Percentiles rank a stretch among this genome's conserved stretches.
phyloP scores from a whole-genome alignment of 2,888 invertebrate species.

The Brassicogethes aeneus region DNA sequence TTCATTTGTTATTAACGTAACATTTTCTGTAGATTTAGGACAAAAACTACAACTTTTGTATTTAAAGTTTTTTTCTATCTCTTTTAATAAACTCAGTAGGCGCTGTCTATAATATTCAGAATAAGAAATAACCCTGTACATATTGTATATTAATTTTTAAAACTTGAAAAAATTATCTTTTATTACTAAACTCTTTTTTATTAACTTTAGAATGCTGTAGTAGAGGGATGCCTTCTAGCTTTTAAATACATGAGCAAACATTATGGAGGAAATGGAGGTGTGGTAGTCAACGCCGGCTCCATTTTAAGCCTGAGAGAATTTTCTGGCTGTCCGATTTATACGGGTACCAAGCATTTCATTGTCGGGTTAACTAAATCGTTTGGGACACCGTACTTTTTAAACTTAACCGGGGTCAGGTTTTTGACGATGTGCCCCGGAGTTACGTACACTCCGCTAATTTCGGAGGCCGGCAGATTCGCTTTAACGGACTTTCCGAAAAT shows the following conservation, averaged over 20 bases:
- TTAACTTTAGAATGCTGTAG: slow-evolving; percentile 41
- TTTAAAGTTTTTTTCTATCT: too few relatives aligned
- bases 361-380: slow-evolving; percentile 45
- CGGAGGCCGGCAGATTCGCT: slow-evolving; percentile 26
- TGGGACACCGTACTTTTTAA: slow-evolving; percentile 34
- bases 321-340: slow-evolving; percentile 49
- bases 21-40: too few relatives aligned
- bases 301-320: slow-evolving; percentile 49
- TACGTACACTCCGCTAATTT: slow-evolving; percentile 36
- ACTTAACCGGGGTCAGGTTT: slow-evolving; percentile 37
- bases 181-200: too few relatives aligned
- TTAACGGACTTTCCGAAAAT: slow-evolving; percentile 23
- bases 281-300: slow-evolving; percentile 58
- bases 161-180: too few relatives aligned
- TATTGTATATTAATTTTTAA: too few relatives aligned
- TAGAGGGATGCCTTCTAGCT: slow-evolving; percentile 45
- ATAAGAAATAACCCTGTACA: too few relatives aligned
- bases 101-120: too few relatives aligned
- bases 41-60: too few relatives aligned
- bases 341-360: slow-evolving; percentile 51
- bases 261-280: slow-evolving; percentile 52
- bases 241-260: slow-evolving; percentile 51
- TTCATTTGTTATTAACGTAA: too few relatives aligned
- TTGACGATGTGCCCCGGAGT: slow-evolving; percentile 42
- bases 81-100: too few relatives aligned